Evolutionary conservation across 2,888 invertebrate genomes (phyloP), one percentile per base, ranked within the genome.

Genomic region (Tigriopus californicus): DNA sequence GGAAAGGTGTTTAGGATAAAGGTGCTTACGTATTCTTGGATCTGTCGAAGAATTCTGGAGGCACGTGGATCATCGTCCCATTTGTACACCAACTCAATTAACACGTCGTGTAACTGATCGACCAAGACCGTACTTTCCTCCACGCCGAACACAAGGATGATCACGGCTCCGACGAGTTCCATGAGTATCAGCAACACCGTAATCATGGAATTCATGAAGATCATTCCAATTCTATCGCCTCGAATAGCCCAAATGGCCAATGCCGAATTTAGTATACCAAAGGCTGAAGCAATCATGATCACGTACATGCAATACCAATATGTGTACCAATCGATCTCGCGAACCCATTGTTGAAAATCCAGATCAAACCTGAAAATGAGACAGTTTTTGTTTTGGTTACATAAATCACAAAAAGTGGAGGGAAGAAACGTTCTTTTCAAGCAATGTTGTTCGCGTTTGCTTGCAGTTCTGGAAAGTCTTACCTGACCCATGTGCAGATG

Each of bases 1-100:
- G n/a, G n/a, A n/a, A n/a, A n/a, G n/a, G n/a, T n/a, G n/a, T n/a
- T n/a, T n/a, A n/a, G n/a, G n/a, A 33, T 5, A 33, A 33, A 33
- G 33, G 13, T 20, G n/a, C 56, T 56, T 18, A 56, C 56, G 44
- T 56, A 42, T 42, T 56, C 56, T 25, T 56, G 56, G 44, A 56
- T 33, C 10, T 25, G 42, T 56, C 33, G 42, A 18, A 56, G 18
- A 25, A 56, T 42, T 18, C 56, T 18, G 25, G 20, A 25, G 1
- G 56, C 56, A 20, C 56, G 18, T 22, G 18, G 18, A 33, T 56
- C 56, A 15, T 56, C 20, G 24, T 56, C 56, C 56, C 20, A 25
- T 44, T 46, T 15, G 42, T 42, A 42, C n/a, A 56, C 33, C 13
- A 56, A 25, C 11, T 44, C 18, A 33, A 56, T 25, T 22, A 56